phyloP scores from a whole-genome alignment of 2,888 invertebrate species.

The Polylopha cassiicola region DNA sequence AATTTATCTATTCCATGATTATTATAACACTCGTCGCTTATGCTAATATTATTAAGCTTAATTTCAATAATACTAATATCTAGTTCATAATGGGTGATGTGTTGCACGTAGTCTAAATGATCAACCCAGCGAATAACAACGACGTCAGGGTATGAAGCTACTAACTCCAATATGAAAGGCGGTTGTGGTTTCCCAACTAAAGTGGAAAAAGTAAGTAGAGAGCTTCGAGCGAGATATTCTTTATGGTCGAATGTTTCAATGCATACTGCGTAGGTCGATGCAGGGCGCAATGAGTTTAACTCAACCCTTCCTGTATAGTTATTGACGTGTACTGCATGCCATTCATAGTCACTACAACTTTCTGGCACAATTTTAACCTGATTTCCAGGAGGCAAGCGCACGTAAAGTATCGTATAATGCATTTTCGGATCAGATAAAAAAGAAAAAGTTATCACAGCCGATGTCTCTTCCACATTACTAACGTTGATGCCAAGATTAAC shows the following conservation, averaged over 20 bases:
- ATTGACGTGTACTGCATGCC: slow-evolving; percentile 45
- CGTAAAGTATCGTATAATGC: slow-evolving; percentile 55
- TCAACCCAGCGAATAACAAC: slow-evolving; percentile 59
- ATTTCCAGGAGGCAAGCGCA: slow-evolving; percentile 42
- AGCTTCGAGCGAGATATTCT: slow-evolving; percentile 45
- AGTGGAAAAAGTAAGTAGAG: slow-evolving; percentile 54
- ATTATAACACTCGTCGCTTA: slow-evolving; percentile 48
- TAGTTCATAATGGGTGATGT: slow-evolving; percentile 54
- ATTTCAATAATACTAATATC: slow-evolving; percentile 55
- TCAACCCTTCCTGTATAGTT: slow-evolving; percentile 34
- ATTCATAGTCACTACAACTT: slow-evolving; percentile 60
- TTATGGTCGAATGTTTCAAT: slow-evolving; percentile 53
- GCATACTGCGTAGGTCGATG: slow-evolving; percentile 59
- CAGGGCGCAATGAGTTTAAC: slow-evolving; percentile 48
- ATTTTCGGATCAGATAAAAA: slow-evolving; percentile 34
- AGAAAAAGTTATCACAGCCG: slow-evolving; percentile 47
- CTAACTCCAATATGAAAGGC: slow-evolving; percentile 58
- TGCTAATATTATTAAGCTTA: slow-evolving; percentile 33
- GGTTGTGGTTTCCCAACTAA: slow-evolving; percentile 58
- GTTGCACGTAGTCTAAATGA: slow-evolving; percentile 49
- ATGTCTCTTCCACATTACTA: slow-evolving; percentile 43
- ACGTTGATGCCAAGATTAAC: slow-evolving; percentile 45
- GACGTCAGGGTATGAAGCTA: slow-evolving; percentile 43
- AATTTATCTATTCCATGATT: slow-evolving; percentile 36
- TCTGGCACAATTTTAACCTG: slow-evolving; percentile 49